Base-by-base conservation (phyloP, 2,113 vertebrate species). In the Myiozetetes cayanensis region DNA sequence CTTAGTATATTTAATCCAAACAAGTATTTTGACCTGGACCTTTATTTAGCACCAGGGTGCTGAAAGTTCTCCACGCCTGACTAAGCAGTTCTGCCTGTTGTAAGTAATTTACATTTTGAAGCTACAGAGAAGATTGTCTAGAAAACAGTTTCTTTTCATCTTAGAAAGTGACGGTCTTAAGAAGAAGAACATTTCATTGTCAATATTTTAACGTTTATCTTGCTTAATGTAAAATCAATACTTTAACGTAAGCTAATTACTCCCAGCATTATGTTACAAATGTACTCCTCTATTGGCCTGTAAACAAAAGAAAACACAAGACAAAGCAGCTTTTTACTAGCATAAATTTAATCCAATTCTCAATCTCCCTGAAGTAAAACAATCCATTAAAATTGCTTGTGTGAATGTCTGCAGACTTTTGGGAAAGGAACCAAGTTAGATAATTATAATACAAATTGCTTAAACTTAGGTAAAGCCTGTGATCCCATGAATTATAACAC, bases 201-300 rank as follows among this genome's bases (percentile, higher is more conserved):
- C 95, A 97, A 90, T 96, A 96, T 76, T 85, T 94, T 63, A 94
- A 46, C 1, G 1, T 97, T 96, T 95, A 74, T 95, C 92, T 96
- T 96, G 37, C 53, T 90, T 97, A 97, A 96, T 96, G 55, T 93
- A 95, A 96, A 98, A 98, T 97, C 96, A 96, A 94, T 97, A 90
- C 81, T 94, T 97, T 93, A 96, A 87, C 59, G 72, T 93, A 76
- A 96, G 62, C 33, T 97, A 96, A 96, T 97, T 97, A 94, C 17
- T 90, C 28, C 68, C 23, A 77, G n/a, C 44, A 89, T 93, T 96
- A 97, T 73, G 49, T 77, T 96, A 91, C 50, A 94, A 96, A 97
- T 76, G 9, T 44, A 65, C 37, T 81, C 65, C 83, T 68, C 46
- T 80, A 72, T 68, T 94, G 68, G 19, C 31, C 79, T 85, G 16